phyloP scores from a whole-genome alignment of 37 sponge, comb jelly and placozoan genomes.

The Petrosia ficiformis region DNA sequence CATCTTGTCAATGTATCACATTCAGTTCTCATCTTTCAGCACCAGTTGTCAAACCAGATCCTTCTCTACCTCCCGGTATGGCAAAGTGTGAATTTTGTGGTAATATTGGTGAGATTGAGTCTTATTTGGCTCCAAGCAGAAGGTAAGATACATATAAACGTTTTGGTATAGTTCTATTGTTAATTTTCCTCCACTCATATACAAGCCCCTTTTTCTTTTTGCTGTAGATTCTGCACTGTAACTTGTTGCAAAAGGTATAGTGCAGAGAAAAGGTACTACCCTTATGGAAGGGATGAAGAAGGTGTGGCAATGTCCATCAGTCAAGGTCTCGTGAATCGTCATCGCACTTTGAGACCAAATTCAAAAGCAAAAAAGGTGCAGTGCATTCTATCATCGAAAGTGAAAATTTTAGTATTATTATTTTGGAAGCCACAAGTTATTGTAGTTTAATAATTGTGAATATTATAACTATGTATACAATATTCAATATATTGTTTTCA shows the following conservation, averaged over 20 bases:
- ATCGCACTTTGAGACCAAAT: conserved; percentile 6
- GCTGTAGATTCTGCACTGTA: conserved; percentile 36
- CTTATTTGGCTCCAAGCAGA: conserved; percentile 46
- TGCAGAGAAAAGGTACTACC: conserved; percentile 64
- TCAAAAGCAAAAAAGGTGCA: neutral
- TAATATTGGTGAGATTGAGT: neutral
- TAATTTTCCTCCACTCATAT: neutral
- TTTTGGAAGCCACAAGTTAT: no score
- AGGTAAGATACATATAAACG: conserved; percentile 11
- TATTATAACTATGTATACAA: no score
- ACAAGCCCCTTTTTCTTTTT: neutral
- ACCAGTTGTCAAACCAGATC: neutral
- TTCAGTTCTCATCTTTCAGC: neutral
- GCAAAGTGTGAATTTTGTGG: conserved; percentile 60
- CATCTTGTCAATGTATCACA: neutral
- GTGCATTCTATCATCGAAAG: no score
- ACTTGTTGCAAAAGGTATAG: conserved; percentile 47
- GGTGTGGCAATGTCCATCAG: conserved; percentile 57
- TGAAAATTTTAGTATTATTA: neutral
- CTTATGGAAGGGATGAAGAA: conserved; percentile 62
- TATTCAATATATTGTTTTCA: no score
- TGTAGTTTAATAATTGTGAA: no score
- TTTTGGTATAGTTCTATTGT: neutral
- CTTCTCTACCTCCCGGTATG: conserved; percentile 23
- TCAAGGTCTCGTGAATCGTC: conserved; percentile 53